A percentile compares a stretch with the other conserved stretches of the same genome.
Conservation (phyloP, 2,113 vertebrate genomes). For the Burhinus oedicnemus region DNA sequence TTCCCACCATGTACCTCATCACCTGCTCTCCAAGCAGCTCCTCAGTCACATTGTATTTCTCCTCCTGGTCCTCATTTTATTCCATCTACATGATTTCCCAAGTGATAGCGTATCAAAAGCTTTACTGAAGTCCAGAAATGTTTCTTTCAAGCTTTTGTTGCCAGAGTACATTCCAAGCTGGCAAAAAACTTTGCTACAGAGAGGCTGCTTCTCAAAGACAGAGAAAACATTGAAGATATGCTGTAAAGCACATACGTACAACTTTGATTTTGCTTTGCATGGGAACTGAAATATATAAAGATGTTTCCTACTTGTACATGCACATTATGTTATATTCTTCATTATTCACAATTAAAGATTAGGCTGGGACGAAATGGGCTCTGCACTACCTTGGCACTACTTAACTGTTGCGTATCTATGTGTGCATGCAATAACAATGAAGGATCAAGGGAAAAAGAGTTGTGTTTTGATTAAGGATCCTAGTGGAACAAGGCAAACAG, state of each 20-base stretch:
- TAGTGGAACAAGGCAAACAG: background rate
- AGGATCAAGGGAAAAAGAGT: background rate
- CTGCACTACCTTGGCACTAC: background rate
- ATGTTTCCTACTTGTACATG: background rate
- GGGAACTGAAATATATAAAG: background rate
- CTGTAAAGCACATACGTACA: background rate
- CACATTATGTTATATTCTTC: background rate
- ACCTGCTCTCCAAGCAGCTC: background rate
- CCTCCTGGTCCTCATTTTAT: background rate
- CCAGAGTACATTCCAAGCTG: background rate
- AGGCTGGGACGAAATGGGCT: background rate
- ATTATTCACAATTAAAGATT: background rate
- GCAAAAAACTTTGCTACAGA: background rate
- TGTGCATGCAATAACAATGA: background rate
- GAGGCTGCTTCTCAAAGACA: background rate
- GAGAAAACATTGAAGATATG: background rate
- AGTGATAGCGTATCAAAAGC: constrained; percentile 12
- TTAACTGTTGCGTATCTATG: background rate
- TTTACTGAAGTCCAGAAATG: background rate
- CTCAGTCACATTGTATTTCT: background rate
- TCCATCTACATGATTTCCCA: background rate
- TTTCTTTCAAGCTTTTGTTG: constrained; percentile 21
- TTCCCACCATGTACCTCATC: background rate
- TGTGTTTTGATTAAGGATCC: background rate
- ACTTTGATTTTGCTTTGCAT: background rate